phyloP scores from a whole-genome alignment of 2,113 vertebrate genomes.

The Leptobrachium leishanense region DNA sequence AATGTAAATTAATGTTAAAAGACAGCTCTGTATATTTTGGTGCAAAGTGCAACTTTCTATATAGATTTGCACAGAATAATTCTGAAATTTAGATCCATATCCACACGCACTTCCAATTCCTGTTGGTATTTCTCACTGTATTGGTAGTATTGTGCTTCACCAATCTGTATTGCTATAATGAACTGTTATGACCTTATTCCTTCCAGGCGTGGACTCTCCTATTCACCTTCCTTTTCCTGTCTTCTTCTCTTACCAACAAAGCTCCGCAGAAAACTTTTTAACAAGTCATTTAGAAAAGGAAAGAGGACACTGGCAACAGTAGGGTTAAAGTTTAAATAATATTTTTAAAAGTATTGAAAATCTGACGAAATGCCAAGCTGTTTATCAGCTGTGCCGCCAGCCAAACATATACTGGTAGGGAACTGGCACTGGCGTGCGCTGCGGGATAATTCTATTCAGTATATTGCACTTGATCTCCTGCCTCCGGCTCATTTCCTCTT shows the following conservation, averaged over 20 bases:
- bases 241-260: not conserved
- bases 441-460: constrained; percentile 16
- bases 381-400: constrained; percentile 15
- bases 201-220: too few relatives aligned
- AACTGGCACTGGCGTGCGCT: constrained; percentile 12
- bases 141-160: too few relatives aligned
- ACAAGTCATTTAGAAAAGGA: too few relatives aligned
- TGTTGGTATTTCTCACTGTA: too few relatives aligned
- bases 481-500: not conserved
- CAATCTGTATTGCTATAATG: too few relatives aligned
- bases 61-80: too few relatives aligned
- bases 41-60: too few relatives aligned
- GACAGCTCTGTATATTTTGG: too few relatives aligned
- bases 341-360: not conserved
- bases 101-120: too few relatives aligned
- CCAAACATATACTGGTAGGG: constrained; percentile 17
- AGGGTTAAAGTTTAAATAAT: not conserved
- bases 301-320: not conserved
- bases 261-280: not conserved
- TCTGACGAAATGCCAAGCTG: not conserved
- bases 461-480: constrained; percentile 9
- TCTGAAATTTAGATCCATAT: too few relatives aligned
- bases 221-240: not conserved
- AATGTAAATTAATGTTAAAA: too few relatives aligned
- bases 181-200: too few relatives aligned